Conservation (phyloP, 2,113 vertebrate genomes). For the Progne subis region DNA sequence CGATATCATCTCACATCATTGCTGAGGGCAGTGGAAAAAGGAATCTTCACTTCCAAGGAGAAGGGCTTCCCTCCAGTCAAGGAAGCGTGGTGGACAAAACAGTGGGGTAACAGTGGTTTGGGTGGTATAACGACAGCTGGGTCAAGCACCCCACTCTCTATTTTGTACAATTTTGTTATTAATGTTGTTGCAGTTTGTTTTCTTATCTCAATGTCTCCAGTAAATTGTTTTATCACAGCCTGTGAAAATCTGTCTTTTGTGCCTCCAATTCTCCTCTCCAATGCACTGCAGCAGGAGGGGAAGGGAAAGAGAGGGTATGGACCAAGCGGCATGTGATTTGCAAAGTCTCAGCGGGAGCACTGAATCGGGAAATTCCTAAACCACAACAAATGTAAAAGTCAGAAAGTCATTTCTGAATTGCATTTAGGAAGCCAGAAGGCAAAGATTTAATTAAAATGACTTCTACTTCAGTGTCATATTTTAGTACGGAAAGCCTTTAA, state of each 20-base stretch:
- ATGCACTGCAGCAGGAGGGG: background rate
- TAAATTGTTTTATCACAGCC: background rate
- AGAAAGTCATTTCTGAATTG: background rate
- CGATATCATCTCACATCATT: background rate
- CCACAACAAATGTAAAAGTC: background rate
- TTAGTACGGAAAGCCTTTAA: background rate
- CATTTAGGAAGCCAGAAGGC: background rate
- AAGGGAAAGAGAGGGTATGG: fast-evolving
- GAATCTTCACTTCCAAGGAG: background rate
- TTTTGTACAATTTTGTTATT: background rate
- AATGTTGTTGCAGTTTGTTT: background rate
- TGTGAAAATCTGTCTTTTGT: background rate
- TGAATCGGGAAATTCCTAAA: background rate
- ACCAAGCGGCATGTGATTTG: fast-evolving
- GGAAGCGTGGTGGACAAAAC: fast-evolving
- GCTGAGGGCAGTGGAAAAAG: fast-evolving
- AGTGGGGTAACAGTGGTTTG: fast-evolving
- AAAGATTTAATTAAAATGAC: background rate
- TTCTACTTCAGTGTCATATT: background rate
- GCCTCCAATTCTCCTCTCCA: background rate
- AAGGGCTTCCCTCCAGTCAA: background rate
- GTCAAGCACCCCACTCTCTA: fast-evolving
- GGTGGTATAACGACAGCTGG: fast-evolving
- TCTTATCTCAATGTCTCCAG: background rate
- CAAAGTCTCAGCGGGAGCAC: background rate